These are phyloP conservation scores for Stenolophus ochropezus DNA, from an alignment of 2,888 invertebrate genomes.

Conservation along the genomic window DNA sequence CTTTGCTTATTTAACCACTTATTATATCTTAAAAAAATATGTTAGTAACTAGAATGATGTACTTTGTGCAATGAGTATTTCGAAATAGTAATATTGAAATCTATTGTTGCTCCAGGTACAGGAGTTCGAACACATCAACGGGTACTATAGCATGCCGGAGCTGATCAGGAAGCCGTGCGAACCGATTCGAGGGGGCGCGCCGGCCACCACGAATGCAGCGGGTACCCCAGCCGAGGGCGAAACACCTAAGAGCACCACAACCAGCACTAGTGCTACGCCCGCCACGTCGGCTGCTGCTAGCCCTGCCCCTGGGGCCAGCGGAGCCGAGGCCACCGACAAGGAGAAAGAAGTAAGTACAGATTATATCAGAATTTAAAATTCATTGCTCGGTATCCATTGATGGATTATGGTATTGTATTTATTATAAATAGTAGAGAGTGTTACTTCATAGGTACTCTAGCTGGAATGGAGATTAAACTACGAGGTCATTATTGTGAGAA, in stretches of 20 bases:
- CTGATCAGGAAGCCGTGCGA: conserved; percentile 87
- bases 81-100: conserved; percentile 64
- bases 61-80: not conserved
- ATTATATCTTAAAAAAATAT: no score
- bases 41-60: no score
- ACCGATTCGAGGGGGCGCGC: conserved; percentile 76
- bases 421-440: no score
- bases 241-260: conserved; percentile 75
- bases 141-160: conserved; percentile 98
- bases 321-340: conserved; percentile 72
- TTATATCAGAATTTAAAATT: no score
- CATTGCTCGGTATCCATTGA: no score
- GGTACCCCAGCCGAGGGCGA: conserved; percentile 69
- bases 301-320: conserved; percentile 74
- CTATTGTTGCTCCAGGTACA: conserved; percentile 79
- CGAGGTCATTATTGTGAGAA: no score
- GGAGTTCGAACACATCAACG: conserved; percentile 99
- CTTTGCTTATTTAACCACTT: no score
- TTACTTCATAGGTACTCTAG: no score
- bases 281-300: conserved; percentile 84
- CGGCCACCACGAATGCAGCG: conserved; percentile 68
- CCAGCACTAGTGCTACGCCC: conserved; percentile 72
- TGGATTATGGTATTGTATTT: no score
- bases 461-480: no score
- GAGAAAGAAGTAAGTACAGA: conserved; percentile 71